These are phyloP conservation scores for Noctua janthina DNA, from an alignment of 2,888 invertebrate species.

Conservation along the genomic window DNA sequence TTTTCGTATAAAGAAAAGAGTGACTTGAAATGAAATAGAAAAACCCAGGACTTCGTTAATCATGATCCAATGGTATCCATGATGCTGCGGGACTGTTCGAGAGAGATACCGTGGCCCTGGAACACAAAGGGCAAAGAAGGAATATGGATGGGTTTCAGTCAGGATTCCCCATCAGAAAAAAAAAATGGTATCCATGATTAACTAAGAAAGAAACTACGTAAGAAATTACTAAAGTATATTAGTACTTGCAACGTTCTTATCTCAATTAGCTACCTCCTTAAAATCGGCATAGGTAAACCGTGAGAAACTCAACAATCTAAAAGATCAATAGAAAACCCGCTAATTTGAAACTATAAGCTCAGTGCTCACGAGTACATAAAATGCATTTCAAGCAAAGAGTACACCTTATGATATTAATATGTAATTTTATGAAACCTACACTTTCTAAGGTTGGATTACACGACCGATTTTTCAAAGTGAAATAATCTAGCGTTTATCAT, in stretches of 20 bases:
- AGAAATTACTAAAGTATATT: not conserved
- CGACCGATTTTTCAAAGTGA: constrained; percentile 65
- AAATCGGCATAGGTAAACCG: not conserved
- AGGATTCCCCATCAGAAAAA: no score
- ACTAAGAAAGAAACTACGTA: not conserved
- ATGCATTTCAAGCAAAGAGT: constrained; percentile 36
- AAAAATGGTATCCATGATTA: not conserved
- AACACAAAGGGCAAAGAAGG: no score
- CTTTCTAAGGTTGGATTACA: constrained; percentile 67
- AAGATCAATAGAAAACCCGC: constrained; percentile 12
- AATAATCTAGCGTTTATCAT: constrained; percentile 67
- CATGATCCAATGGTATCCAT: not conserved
- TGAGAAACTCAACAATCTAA: constrained; percentile 22
- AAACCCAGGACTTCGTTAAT: not conserved
- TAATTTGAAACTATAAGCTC: constrained; percentile 50
- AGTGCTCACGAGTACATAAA: constrained; percentile 4
- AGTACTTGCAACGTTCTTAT: no score
- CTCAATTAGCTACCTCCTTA: no score
- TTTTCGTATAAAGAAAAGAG: not conserved
- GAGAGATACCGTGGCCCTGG: no score
- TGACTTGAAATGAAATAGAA: not conserved
- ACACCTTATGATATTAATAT: constrained; percentile 45
- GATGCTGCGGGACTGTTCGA: no score
- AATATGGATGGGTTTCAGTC: no score
- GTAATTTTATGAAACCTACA: constrained; percentile 51